Percentiles rank a stretch among this genome's conserved stretches.
These are phyloP conservation scores for Elanoides forficatus DNA, from an alignment of 2,113 vertebrate species.

Conservation along the genomic window DNA sequence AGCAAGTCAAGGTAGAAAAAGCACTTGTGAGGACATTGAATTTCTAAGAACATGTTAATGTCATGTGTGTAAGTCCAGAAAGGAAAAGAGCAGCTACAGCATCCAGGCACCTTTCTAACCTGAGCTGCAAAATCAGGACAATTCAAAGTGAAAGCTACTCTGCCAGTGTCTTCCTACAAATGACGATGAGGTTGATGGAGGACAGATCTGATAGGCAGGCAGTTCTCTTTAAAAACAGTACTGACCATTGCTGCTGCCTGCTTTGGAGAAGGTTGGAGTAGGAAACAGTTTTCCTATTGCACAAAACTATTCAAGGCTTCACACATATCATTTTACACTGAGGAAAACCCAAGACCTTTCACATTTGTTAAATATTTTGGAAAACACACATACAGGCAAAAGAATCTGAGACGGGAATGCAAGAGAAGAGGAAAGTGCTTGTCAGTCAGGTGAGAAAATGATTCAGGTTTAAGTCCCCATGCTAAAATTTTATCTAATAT, in stretches of 20 bases:
- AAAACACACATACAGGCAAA: not conserved
- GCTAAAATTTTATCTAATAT: not conserved
- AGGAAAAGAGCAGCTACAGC: not conserved
- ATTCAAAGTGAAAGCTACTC: not conserved
- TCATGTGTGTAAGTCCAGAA: not conserved
- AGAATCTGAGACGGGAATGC: not conserved
- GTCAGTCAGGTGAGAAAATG: not conserved
- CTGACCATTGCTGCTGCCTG: not conserved
- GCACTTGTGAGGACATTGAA: fast-evolving
- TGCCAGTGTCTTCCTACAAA: not conserved
- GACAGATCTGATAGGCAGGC: not conserved
- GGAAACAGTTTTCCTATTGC: not conserved
- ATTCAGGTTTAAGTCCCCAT: not conserved
- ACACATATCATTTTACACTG: fast-evolving
- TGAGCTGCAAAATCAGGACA: not conserved
- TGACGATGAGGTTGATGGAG: not conserved
- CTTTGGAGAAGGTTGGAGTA: not conserved
- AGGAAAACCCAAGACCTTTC: not conserved
- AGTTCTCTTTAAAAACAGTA: not conserved
- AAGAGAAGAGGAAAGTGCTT: not conserved
- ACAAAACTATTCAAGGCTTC: not conserved
- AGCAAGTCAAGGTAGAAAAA: not conserved
- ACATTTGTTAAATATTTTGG: not conserved
- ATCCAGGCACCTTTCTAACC: not conserved
- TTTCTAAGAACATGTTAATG: not conserved